These are phyloP conservation scores for Sitophilus oryzae DNA, from an alignment of 1,140 invertebrate genomes.

Conservation along the genomic window DNA sequence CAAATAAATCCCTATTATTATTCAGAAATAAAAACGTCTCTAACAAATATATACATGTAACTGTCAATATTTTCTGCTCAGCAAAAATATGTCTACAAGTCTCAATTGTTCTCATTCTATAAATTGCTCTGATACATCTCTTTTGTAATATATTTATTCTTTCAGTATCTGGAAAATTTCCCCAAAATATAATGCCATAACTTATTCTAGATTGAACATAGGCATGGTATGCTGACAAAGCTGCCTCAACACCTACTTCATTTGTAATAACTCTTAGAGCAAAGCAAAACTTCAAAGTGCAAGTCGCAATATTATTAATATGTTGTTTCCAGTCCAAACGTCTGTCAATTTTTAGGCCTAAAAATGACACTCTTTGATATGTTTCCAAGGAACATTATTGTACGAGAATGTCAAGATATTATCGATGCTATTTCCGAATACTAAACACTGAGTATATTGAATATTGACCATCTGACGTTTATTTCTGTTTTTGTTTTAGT, in stretches of 20 bases:
- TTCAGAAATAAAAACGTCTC: too few species aligned
- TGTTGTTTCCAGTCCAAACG: slow-evolving; percentile 7
- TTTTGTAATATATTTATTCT: slow-evolving; percentile 10
- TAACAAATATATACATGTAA: too few species aligned
- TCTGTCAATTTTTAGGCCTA: slow-evolving; percentile 4
- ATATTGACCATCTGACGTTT: too few species aligned
- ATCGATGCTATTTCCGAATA: too few species aligned
- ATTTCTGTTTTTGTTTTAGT: too few species aligned
- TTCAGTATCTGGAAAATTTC: background rate
- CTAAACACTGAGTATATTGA: too few species aligned
- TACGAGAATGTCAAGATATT: too few species aligned
- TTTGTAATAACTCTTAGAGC: slow-evolving; percentile 7
- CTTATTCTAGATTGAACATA: slow-evolving; percentile 14
- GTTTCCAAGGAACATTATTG: too few species aligned
- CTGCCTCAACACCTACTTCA: slow-evolving; percentile 5
- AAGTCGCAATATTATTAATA: background rate
- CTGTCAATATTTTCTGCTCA: too few species aligned
- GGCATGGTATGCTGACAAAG: slow-evolving; percentile 11
- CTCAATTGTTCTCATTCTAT: slow-evolving; percentile 1
- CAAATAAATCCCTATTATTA: too few species aligned
- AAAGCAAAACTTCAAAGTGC: background rate
- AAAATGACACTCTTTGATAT: too few species aligned
- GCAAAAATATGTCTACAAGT: too few species aligned
- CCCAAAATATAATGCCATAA: slow-evolving; percentile 18
- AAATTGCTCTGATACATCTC: slow-evolving; percentile 11